Percentiles rank a stretch among this genome's conserved stretches.
These are phyloP conservation scores for Microctonus aethiopoides DNA, from an alignment of 2,888 invertebrate genomes.

Conservation along the genomic window DNA sequence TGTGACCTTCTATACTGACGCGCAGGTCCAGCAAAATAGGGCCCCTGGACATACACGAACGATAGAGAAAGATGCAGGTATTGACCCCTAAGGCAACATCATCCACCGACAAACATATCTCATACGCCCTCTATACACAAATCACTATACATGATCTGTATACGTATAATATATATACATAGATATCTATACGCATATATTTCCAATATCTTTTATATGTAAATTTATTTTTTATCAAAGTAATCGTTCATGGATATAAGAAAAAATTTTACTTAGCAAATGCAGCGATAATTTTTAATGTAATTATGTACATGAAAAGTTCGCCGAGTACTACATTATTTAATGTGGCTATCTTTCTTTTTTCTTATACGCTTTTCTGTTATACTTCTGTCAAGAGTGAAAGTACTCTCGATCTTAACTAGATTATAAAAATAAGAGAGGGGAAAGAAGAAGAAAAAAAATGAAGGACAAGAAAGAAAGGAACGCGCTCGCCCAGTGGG, in stretches of 20 bases:
- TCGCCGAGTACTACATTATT: too few species aligned
- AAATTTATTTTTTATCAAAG: too few species aligned
- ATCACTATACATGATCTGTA: too few species aligned
- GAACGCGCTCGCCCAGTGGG: conserved; percentile 1
- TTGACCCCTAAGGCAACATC: conserved; percentile 31
- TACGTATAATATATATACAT: too few species aligned
- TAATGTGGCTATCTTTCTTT: too few species aligned
- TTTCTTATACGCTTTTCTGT: too few species aligned
- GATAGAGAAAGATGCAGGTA: conserved; percentile 3
- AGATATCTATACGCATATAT: too few species aligned
- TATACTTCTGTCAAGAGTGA: conserved; percentile 39
- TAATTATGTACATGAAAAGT: too few species aligned
- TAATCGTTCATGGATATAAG: too few species aligned
- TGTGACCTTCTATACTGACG: conserved; percentile 55
- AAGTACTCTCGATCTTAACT: conserved; percentile 40
- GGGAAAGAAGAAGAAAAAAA: neutral
- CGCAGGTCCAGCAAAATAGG: conserved; percentile 56
- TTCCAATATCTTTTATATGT: too few species aligned
- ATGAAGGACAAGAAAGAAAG: conserved; percentile 5
- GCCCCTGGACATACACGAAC: conserved; percentile 32
- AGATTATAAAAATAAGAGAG: conserved; percentile 23
- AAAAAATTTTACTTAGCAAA: too few species aligned
- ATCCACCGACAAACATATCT: conserved; percentile 24
- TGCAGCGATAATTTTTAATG: too few species aligned
- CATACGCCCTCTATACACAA: neutral